Evolutionary conservation across 2,888 invertebrate species (phyloP), one percentile per base, ranked within the genome.

Genomic region (Keiferia lycopersicella): DNA sequence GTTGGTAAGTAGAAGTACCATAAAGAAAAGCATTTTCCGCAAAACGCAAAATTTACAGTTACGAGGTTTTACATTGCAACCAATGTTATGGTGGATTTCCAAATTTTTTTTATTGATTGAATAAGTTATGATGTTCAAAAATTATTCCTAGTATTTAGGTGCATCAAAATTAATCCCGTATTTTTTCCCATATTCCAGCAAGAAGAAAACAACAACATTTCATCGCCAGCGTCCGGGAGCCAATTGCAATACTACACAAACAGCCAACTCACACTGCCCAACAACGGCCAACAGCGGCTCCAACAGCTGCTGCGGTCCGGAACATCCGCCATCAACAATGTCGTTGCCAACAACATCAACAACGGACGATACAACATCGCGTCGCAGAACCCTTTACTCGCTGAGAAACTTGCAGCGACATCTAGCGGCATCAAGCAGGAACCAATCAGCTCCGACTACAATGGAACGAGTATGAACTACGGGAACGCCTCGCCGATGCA

Each of bases 351-450:
- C 67, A 89, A 84, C 58, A 92, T 91, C 68, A 92, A 92, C 76
- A 92, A 93, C 76, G 93, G 94, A 73, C 89, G 95, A 81, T 96
- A 95, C 82, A 96, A 96, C 72, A 96, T 97, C 69, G 96, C 96
- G 34, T 96, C 97, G 12, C 96, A 96, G 58, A 97, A 97, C 87
- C 97, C 97, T 16, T 87, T 97, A 71, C 92, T 97, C 68, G 97
- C 97, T 73, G 97, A 97, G 93, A 95, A 95, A 82, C 86, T 94
- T 70, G 93, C 97, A 78, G 96, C 97, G 84, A 95, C 96, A 93
- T 93, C 93, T 87, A 90, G 92, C 86, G 87, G 92, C 81, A 87
- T 93, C 86, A 91, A 93, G 87, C 91, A 92, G 68, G 91, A 92
- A 75, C 92, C 92, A 11, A 81, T 89, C 68, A 91, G 90, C 67